phyloP scores from a whole-genome alignment of 2,888 invertebrate species.

The Phoenoteleia sp. region DNA sequence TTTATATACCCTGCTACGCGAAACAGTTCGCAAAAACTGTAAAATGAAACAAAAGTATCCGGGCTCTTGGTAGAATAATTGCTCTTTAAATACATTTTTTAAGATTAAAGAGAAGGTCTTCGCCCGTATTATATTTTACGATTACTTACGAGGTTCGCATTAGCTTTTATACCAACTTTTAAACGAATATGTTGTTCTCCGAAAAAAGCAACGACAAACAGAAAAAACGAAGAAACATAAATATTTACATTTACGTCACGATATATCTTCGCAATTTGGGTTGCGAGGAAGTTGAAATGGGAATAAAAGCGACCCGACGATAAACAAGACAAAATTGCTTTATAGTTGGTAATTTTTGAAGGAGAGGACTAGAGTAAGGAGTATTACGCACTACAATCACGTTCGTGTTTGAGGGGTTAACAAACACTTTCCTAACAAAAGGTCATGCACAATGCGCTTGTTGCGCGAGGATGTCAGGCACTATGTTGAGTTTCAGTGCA shows the following conservation, averaged over 20 bases:
- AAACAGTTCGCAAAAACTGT: constrained; percentile 2
- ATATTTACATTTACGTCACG: not conserved
- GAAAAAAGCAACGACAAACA: too few relatives aligned
- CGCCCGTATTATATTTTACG: constrained; percentile 16
- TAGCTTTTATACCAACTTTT: constrained; percentile 1
- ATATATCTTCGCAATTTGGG: not conserved
- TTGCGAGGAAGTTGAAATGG: not conserved
- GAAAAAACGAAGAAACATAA: too few relatives aligned
- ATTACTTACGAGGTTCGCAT: not conserved
- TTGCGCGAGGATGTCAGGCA: constrained; percentile 59
- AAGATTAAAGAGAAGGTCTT: constrained; percentile 21
- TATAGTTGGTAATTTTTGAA: constrained; percentile 7
- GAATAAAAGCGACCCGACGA: constrained; percentile 6
- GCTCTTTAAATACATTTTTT: constrained; percentile 44
- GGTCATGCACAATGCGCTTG: constrained; percentile 56
- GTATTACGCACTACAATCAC: constrained; percentile 48
- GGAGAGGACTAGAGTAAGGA: not conserved
- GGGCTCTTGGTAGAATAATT: constrained; percentile 31
- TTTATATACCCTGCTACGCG: constrained; percentile 10
- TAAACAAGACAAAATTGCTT: constrained; percentile 9
- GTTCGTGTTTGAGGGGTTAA: constrained; percentile 57
- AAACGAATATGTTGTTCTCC: not conserved
- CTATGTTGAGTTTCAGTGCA: constrained; percentile 45
- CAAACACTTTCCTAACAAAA: constrained; percentile 62
- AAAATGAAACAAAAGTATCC: constrained; percentile 14